A percentile compares a stretch with the other conserved stretches of the same genome.
Conservation (phyloP, 2,113 vertebrate genomes). For the Astur gentilis region DNA sequence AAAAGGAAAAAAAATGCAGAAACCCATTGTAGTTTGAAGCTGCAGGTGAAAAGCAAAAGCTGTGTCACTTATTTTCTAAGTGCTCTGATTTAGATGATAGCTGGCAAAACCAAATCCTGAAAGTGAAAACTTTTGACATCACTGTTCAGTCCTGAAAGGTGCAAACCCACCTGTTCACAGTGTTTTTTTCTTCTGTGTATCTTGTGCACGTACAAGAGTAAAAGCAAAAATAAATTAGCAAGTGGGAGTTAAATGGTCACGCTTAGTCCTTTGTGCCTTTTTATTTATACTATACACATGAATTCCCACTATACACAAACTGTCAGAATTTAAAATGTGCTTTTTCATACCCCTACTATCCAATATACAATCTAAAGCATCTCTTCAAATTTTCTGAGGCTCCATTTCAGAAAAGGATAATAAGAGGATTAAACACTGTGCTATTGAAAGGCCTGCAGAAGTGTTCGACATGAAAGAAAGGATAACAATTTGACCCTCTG, state of each 20-base stretch:
- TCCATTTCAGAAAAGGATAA: slow-evolving; percentile 12
- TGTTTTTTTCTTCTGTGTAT: neutral
- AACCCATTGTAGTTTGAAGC: neutral
- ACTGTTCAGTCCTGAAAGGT: neutral
- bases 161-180: slow-evolving; percentile 1
- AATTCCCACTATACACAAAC: neutral
- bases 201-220: neutral
- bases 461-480: slow-evolving; percentile 30
- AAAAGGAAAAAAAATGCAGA: neutral
- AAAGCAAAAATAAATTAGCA: neutral
- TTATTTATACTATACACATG: neutral
- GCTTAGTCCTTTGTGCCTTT: neutral
- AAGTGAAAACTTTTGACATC: neutral
- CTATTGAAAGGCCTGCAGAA: slow-evolving; percentile 40
- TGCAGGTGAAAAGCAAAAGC: neutral
- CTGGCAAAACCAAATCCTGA: neutral
- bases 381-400: slow-evolving; percentile 40
- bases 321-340: neutral
- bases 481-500: slow-evolving; percentile 7
- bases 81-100: neutral
- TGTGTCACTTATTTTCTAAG: neutral
- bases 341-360: slow-evolving; percentile 6
- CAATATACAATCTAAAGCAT: slow-evolving; percentile 40
- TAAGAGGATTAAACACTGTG: slow-evolving; percentile 29
- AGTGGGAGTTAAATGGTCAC: neutral